Percentiles rank a stretch among this genome's conserved stretches.
Conservation (phyloP, 2,888 invertebrate genomes). For the Andrena minutula region DNA sequence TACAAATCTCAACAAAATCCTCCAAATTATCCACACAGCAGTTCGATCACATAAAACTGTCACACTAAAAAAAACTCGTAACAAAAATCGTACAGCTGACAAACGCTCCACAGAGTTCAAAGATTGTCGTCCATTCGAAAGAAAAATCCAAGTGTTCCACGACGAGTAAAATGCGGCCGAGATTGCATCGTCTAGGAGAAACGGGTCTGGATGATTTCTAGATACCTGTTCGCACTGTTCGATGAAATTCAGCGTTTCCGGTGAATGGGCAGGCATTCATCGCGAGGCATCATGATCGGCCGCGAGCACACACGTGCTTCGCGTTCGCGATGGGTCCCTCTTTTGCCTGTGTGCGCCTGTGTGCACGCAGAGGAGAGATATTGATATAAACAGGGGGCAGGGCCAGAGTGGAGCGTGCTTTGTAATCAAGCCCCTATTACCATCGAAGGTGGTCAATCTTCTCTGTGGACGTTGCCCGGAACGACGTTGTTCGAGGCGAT, state of each 20-base stretch:
- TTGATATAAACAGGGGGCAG: slow-evolving; percentile 85
- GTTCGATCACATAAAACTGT: too few species aligned
- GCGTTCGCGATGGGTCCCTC: not conserved
- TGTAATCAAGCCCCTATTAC: slow-evolving; percentile 83
- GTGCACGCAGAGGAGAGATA: slow-evolving; percentile 79
- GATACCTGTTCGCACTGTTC: slow-evolving; percentile 45
- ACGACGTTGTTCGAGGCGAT: slow-evolving; percentile 68
- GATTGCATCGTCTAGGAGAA: slow-evolving; percentile 26
- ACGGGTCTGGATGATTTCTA: slow-evolving; percentile 37
- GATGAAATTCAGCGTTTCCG: slow-evolving; percentile 45
- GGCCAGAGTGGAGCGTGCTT: slow-evolving; percentile 80
- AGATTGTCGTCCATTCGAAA: too few species aligned
- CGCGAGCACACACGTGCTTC: slow-evolving; percentile 48
- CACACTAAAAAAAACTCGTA: too few species aligned
- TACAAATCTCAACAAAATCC: too few species aligned
- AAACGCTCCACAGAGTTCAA: too few species aligned
- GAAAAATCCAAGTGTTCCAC: not conserved
- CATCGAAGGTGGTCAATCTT: slow-evolving; percentile 84
- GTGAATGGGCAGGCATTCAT: slow-evolving; percentile 24
- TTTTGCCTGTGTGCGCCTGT: slow-evolving; percentile 11
- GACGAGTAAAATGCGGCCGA: slow-evolving; percentile 6
- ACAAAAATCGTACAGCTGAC: too few species aligned
- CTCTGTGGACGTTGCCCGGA: slow-evolving; percentile 68
- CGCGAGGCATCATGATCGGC: slow-evolving; percentile 34
- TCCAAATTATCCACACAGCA: too few species aligned